Base-by-base conservation (phyloP, 2,797 vertebrate genomes). In the Rhabdomys pumilio region DNA sequence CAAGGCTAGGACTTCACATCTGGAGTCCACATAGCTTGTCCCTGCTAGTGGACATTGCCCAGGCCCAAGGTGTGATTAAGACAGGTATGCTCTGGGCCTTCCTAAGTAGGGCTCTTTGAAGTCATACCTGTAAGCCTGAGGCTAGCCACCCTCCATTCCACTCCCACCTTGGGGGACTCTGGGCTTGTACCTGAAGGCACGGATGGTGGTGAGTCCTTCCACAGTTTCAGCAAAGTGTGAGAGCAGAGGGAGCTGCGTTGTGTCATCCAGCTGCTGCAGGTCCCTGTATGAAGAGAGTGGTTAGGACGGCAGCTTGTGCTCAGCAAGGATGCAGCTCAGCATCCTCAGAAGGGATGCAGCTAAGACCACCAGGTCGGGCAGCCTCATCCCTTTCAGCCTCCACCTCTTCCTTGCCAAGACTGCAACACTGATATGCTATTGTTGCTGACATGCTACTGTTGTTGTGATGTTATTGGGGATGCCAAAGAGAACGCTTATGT, bases 221-320 rank as follows among this genome's bases (percentile, higher is more conserved):
- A 99, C 99, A 0, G 99, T 99, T 98, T 99, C 99, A 38, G 99
- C 99, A 97, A 99, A 99, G 98, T 99, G 99, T 15, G 99, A 99
- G 44, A 99, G 99, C 57, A 99, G 97, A 6, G 99, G 99, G 53
- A 99, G 99, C 88, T 99, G 99, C 47, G 99, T 99, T 97, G 99
- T 99, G 98, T 99, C 99, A 95, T 99, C 99, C 96, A 99, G 96
- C 98, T 99, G 99, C 98, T 99, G 99, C 96, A 99, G 99, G 98
- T 99, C 99, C 98, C 99, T 99, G 98, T 38, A 91, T 26, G 89
- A 73, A 91, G 87, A 82, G 0, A 75, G 90, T 0, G n/a, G 72
- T 97, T 59, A 95, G 75, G 20, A 11, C 17, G 34, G 29, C 20
- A n/a, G 84, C 44, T 22, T 20, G 0, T 24, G 26, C 73, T 69